Evolutionary conservation across 2,113 vertebrate genomes (phyloP).

Genomic region (Jacana jacana): DNA sequence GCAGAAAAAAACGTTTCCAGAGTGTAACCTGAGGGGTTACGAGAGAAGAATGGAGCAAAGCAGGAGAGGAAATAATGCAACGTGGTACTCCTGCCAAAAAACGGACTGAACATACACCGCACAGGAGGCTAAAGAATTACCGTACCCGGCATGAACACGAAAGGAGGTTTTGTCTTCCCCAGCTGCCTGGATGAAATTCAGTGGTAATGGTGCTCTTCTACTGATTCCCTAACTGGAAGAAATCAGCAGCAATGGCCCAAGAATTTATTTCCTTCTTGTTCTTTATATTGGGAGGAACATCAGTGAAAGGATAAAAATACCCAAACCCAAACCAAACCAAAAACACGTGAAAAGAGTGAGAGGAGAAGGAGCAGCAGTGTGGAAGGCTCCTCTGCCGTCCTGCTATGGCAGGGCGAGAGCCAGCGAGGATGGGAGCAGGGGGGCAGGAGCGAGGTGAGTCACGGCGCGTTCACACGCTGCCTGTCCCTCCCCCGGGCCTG

Average conservation of each 20-base stretch:
- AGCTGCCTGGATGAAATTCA: constrained; percentile 8
- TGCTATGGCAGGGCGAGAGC: background rate
- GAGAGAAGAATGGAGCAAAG: background rate
- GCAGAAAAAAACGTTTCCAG: constrained; percentile 27
- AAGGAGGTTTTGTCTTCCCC: constrained; percentile 34
- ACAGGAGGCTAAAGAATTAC: constrained; percentile 35
- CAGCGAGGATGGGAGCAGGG: constrained; percentile 1
- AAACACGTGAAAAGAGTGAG: background rate
- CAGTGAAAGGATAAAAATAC: background rate
- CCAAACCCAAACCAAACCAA: background rate
- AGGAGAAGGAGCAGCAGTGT: background rate
- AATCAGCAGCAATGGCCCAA: background rate
- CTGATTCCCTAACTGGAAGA: background rate
- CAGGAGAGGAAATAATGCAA: constrained; percentile 33
- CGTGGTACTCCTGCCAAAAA: constrained; percentile 42
- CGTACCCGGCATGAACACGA: background rate
- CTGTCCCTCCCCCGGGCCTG: background rate
- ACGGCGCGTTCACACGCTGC: background rate
- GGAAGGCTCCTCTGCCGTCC: constrained; percentile 6
- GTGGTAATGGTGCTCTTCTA: constrained; percentile 3
- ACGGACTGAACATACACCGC: background rate
- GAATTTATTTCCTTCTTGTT: background rate
- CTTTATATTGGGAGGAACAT: background rate
- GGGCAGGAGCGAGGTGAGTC: constrained; percentile 47
- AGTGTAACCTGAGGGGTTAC: background rate